Conservation (phyloP, 2,113 vertebrate species). For the Ibidorhyncha struthersii region DNA sequence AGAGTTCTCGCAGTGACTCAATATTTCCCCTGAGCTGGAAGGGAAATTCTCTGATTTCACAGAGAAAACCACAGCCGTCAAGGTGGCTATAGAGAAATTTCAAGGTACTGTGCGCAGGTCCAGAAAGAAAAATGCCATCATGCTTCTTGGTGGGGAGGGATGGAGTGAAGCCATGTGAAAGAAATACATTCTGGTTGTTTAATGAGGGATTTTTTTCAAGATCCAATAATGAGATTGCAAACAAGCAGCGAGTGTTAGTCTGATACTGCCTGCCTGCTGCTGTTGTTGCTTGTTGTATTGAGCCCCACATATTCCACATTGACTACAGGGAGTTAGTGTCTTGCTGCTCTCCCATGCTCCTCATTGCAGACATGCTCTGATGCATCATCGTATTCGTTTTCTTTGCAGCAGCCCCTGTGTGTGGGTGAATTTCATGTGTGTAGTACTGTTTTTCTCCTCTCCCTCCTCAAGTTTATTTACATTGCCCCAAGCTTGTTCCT, state of each 20-base stretch:
- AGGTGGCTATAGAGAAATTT: neutral
- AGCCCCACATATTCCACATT: neutral
- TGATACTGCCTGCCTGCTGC: neutral
- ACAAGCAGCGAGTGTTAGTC: neutral
- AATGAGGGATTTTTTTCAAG: neutral
- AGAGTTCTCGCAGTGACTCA: accelerated
- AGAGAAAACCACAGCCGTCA: neutral
- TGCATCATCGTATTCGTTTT: accelerated
- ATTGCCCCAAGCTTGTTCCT: neutral
- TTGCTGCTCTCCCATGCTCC: neutral
- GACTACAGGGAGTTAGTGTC: neutral
- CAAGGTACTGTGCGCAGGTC: neutral
- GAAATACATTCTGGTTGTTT: neutral
- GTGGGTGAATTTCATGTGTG: neutral
- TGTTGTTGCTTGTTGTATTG: neutral
- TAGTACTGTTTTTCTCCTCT: neutral
- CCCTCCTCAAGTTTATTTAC: neutral
- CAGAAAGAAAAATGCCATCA: neutral
- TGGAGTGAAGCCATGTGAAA: neutral
- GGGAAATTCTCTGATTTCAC: neutral
- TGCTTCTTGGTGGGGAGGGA: neutral
- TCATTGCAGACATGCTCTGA: neutral
- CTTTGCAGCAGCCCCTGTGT: neutral
- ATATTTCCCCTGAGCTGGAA: neutral
- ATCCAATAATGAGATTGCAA: neutral